Evolutionary conservation across 2,797 vertebrate species (phyloP).

Genomic region (Sitta carolinensis): DNA sequence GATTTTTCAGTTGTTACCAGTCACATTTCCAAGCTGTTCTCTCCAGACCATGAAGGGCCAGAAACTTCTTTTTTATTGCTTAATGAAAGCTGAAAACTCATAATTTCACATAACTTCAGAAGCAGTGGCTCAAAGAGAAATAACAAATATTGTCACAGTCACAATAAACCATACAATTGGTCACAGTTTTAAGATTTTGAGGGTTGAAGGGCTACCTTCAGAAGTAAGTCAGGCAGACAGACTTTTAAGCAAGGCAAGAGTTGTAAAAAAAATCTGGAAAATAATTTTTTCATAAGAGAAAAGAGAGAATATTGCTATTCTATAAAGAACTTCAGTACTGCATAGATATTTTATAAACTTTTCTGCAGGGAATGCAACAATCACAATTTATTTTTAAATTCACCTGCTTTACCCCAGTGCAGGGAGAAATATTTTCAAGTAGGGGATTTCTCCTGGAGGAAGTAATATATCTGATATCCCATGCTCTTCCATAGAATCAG

Average conservation of each 20-base stretch:
- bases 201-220: background rate
- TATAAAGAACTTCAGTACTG: background rate
- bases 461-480: background rate
- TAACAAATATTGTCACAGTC: background rate
- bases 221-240: background rate
- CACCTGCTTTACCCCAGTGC: background rate
- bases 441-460: background rate
- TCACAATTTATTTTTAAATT: constrained; percentile 1
- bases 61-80: constrained; percentile 33
- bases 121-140: constrained; percentile 8
- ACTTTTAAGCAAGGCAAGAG: background rate
- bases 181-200: constrained; percentile 11
- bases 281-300: background rate
- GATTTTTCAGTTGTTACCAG: constrained; percentile 48
- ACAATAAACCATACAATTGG: background rate
- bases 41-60: constrained; percentile 10
- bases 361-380: background rate
- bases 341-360: background rate
- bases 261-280: background rate
- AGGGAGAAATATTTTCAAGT: background rate
- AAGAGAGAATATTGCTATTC: background rate
- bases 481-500: background rate
- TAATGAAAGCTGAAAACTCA: constrained; percentile 51
- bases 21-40: constrained; percentile 43
- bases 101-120: constrained; percentile 27